These are phyloP conservation scores for Gnathonemus echidnorhynchus DNA, from an alignment of 2,113 vertebrate species.

Conservation along the genomic window DNA sequence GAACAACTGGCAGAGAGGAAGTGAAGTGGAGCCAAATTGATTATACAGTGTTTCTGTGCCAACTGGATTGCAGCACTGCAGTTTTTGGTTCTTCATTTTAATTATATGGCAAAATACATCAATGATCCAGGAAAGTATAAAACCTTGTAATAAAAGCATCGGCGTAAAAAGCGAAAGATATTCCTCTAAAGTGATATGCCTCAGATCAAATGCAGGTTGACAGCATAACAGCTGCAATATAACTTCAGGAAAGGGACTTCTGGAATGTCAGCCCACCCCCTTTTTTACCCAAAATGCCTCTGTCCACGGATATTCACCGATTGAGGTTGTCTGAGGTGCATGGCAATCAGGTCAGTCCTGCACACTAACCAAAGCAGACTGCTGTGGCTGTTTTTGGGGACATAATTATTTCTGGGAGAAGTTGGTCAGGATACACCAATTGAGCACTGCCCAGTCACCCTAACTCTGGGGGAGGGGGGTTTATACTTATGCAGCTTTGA, in stretches of 20 bases:
- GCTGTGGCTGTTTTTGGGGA: neutral
- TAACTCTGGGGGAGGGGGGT: neutral
- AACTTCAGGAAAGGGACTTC: neutral
- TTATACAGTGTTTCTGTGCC: slow-evolving; percentile 16
- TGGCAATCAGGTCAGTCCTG: neutral
- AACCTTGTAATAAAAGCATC: slow-evolving; percentile 12
- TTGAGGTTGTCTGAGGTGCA: neutral
- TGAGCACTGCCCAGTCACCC: neutral
- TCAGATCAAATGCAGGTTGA: neutral
- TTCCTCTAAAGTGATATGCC: neutral
- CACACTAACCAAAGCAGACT: neutral
- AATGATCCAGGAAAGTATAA: neutral
- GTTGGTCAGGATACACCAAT: neutral
- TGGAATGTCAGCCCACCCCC: neutral
- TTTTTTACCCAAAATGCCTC: neutral
- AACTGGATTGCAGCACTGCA: neutral
- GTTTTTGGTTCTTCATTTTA: neutral
- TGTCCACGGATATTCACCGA: neutral
- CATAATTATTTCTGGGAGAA: neutral
- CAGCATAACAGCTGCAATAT: neutral
- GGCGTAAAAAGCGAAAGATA: neutral
- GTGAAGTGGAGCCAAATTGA: neutral
- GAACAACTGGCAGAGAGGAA: neutral
- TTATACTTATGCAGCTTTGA: neutral
- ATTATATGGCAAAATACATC: slow-evolving; percentile 1